A percentile compares a stretch with the other conserved stretches of the same genome.
Evolutionary conservation across 2,113 vertebrate species (phyloP).

Genomic region (Panthera uncia): DNA sequence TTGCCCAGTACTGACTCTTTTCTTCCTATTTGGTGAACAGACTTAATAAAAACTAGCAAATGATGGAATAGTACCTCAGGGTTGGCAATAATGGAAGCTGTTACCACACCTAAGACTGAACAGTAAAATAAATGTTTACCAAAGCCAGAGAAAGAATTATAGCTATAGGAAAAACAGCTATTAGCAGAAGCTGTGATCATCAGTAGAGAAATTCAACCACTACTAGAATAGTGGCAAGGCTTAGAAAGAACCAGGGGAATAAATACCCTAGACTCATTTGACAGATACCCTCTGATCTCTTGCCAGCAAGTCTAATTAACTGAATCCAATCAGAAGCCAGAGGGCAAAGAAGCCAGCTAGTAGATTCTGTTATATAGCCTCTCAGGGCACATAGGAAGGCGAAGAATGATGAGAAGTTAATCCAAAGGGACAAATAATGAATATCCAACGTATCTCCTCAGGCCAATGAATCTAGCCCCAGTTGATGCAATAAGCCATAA

Average conservation of each 20-base stretch:
- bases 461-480: not conserved
- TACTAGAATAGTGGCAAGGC: not conserved
- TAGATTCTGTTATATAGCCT: not conserved
- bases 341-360: not conserved
- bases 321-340: not conserved
- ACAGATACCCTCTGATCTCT: not conserved
- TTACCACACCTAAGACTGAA: not conserved
- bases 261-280: not conserved
- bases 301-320: not conserved
- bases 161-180: not conserved
- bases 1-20: not conserved
- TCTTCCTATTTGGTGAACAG: not conserved
- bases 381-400: not conserved
- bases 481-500: not conserved
- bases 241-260: not conserved
- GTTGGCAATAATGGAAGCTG: not conserved
- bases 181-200: not conserved
- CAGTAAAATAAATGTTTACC: conserved; percentile 16
- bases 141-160: not conserved
- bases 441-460: not conserved
- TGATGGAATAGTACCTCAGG: not conserved
- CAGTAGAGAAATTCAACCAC: not conserved
- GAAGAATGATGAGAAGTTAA: not conserved
- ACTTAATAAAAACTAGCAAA: not conserved
- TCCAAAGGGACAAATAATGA: not conserved